Evolutionary conservation across 2,113 vertebrate genomes (phyloP), one percentile per base, ranked within the genome.

Genomic region (Myiopsitta monachus): DNA sequence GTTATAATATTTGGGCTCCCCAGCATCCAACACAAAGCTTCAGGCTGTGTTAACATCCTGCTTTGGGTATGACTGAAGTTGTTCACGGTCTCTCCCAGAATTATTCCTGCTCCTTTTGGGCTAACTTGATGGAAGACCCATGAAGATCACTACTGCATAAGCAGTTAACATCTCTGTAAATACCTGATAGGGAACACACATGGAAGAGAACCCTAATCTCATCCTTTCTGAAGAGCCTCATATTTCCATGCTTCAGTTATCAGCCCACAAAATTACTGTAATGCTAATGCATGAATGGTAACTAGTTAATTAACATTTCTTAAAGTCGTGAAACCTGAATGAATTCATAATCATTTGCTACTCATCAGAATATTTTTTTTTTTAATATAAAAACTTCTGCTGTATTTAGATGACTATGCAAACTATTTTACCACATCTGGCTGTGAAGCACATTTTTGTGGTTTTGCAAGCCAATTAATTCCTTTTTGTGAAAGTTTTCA

Each of bases 241-340:
- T 49, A 54, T 68, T 87, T 76, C 78, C 23, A 43, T 41, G 62
- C 67, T 92, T 76, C 74, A 63, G 44, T 69, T 66, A 83, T 62
- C 78, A 95, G 64, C 54, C 44, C 57, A 87, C 82, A 85, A 76
- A 95, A 90, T 73, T 36, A 92, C 54, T 69, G 49, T 18, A 94
- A 85, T 66, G 44, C 36, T 69, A 84, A 87, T 74, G 82, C 61
- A 68, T 64, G 66, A 95, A 87, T 89, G 78, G 66, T 87, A 95
- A 90, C 86, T 69, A 91, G 91, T 94, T 94, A 95, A 95, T 95
- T 95, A 97, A 94, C 87, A 92, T 95, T 95, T 95, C 87, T 89
- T 67, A 62, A 87, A 85, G 81, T 91, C 91, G 82, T 83, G 73
- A 90, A 94, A 95, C 90, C 63, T 85, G 43, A 41, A 41, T 41